Conservation (phyloP, 1,140 invertebrate species). For the Lamellibrachia luymesi region DNA sequence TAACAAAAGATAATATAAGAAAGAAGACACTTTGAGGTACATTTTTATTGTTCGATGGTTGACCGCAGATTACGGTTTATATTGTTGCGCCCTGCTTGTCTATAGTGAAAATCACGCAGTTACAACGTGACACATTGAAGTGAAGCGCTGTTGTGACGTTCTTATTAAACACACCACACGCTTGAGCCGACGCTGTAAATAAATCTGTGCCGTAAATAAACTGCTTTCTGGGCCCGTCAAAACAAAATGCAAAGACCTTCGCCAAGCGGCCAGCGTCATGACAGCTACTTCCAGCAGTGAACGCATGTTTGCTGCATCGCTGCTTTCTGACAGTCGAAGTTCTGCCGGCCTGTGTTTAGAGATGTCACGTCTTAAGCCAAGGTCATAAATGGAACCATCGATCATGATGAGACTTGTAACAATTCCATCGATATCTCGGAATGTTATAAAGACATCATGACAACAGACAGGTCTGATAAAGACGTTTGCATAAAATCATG, state of each 20-base stretch:
- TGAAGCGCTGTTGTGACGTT: neutral
- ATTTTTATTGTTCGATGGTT: too few relatives aligned
- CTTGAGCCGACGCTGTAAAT: neutral
- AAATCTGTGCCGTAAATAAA: neutral
- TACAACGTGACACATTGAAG: neutral
- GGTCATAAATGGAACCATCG: neutral
- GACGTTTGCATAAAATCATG: neutral
- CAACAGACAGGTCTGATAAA: neutral
- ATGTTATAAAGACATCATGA: neutral
- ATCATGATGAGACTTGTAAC: neutral
- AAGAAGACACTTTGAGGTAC: too few relatives aligned
- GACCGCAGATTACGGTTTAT: neutral
- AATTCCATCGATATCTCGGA: neutral
- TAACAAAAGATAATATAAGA: too few relatives aligned
- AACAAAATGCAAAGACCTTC: neutral
- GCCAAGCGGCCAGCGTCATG: neutral
- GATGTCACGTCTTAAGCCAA: neutral
- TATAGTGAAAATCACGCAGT: neutral
- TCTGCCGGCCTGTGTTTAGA: neutral
- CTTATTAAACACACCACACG: neutral
- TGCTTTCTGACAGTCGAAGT: neutral
- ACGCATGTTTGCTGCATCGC: neutral
- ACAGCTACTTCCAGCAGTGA: neutral
- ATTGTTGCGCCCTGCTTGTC: neutral
- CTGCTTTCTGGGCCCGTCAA: neutral